phyloP scores from a whole-genome alignment of 1,140 invertebrate genomes.

The Sweltsa coloradensis region DNA sequence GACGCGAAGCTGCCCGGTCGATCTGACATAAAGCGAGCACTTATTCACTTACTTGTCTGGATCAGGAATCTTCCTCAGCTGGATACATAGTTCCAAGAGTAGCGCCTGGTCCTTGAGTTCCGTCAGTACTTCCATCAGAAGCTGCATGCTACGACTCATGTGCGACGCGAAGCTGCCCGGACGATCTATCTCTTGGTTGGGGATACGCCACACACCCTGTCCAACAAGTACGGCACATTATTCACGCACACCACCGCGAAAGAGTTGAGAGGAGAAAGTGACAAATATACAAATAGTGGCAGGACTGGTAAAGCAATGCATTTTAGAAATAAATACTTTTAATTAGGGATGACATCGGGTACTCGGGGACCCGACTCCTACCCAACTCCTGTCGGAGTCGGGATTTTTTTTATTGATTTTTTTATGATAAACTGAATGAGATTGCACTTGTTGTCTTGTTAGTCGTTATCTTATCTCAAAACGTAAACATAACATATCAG shows the following conservation, averaged over 20 bases:
- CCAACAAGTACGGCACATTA: constrained; percentile 16
- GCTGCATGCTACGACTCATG: constrained; percentile 69
- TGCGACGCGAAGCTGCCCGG: constrained; percentile 84
- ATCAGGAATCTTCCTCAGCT: constrained; percentile 68
- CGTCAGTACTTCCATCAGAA: constrained; percentile 69
- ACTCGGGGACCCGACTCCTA: too few relatives aligned
- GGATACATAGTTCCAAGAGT: constrained; percentile 66
- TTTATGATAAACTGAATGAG: too few relatives aligned
- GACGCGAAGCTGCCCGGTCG: constrained; percentile 80
- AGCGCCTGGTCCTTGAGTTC: constrained; percentile 67
- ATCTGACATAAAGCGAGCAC: constrained; percentile 33
- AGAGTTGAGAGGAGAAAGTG: too few relatives aligned
- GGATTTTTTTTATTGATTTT: too few relatives aligned
- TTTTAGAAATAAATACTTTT: constrained; percentile 10
- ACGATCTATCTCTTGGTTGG: constrained; percentile 77
- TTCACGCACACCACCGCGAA: too few relatives aligned
- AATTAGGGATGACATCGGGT: too few relatives aligned
- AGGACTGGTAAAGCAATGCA: too few relatives aligned
- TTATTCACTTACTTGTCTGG: constrained; percentile 51
- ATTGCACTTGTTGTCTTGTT: too few relatives aligned
- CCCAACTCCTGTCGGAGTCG: too few relatives aligned
- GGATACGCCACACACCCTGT: constrained; percentile 84
- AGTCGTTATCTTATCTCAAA: too few relatives aligned
- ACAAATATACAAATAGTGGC: too few relatives aligned
- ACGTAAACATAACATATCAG: too few relatives aligned